Conservation (phyloP, 2,888 invertebrate species). For the Drosophila helvetica region DNA sequence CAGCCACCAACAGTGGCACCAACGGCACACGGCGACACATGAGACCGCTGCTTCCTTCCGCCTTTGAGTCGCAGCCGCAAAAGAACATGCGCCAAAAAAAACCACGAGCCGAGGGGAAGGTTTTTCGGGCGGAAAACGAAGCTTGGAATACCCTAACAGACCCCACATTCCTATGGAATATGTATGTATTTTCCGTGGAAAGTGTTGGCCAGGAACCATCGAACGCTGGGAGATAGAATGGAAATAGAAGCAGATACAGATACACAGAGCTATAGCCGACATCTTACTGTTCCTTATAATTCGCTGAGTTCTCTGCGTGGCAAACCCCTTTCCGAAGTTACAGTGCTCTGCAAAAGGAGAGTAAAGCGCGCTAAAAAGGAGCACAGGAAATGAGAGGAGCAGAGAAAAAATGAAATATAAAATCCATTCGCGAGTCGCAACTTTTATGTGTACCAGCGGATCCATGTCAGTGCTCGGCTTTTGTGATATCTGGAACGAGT, state of each 20-base stretch:
- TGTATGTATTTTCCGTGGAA: too few relatives aligned
- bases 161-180: too few relatives aligned
- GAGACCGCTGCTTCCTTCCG: slow-evolving; percentile 75
- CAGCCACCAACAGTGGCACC: slow-evolving; percentile 16
- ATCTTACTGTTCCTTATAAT: too few relatives aligned
- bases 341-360: neutral
- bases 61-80: slow-evolving; percentile 65
- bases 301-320: too few relatives aligned
- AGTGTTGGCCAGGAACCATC: too few relatives aligned
- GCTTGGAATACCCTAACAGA: neutral
- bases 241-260: too few relatives aligned
- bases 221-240: too few relatives aligned
- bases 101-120: neutral
- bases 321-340: too few relatives aligned
- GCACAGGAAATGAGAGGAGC: slow-evolving; percentile 28
- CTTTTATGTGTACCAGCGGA: slow-evolving; percentile 31
- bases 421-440: slow-evolving; percentile 39
- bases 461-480: slow-evolving; percentile 44
- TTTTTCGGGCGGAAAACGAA: neutral
- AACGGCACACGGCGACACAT: slow-evolving; percentile 69
- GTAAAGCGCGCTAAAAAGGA: slow-evolving; percentile 20
- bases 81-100: slow-evolving; percentile 75
- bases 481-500: slow-evolving; percentile 56
- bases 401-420: slow-evolving; percentile 38
- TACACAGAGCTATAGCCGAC: too few relatives aligned